These are phyloP conservation scores for Phorcus lineatus DNA, from an alignment of 2,888 invertebrate genomes.

Conservation along the genomic window DNA sequence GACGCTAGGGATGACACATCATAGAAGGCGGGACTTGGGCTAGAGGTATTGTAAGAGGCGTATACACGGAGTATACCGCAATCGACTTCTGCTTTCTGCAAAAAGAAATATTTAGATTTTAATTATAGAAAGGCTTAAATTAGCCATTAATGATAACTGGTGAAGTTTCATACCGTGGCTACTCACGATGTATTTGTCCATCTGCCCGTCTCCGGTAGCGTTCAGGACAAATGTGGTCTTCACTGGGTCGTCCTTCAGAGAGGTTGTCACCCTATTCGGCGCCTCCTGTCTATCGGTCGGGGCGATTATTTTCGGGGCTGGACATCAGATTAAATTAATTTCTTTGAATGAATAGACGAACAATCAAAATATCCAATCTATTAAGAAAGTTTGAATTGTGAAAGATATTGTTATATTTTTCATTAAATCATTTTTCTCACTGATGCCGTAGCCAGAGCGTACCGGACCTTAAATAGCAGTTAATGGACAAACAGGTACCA, in stretches of 20 bases:
- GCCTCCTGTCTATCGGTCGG: not conserved
- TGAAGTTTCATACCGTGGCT: too few species aligned
- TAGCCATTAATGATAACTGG: too few species aligned
- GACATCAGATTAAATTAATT: not conserved
- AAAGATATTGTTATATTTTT: too few species aligned
- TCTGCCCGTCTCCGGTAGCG: not conserved
- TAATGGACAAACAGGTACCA: too few species aligned
- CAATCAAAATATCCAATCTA: too few species aligned
- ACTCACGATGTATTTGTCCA: not conserved
- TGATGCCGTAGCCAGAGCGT: too few species aligned
- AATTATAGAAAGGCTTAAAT: not conserved
- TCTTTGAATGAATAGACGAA: too few species aligned
- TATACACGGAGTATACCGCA: conserved; percentile 42
- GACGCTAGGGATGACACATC: conserved; percentile 28
- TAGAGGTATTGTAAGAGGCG: conserved; percentile 40
- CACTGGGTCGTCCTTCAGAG: not conserved
- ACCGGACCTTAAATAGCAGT: too few species aligned
- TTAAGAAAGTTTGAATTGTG: too few species aligned
- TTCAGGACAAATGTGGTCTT: not conserved
- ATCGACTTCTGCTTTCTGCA: conserved; percentile 34
- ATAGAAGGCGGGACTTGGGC: conserved; percentile 43
- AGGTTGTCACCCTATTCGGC: not conserved
- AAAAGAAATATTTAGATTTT: not conserved
- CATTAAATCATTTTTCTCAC: too few species aligned
- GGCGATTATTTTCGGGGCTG: not conserved